These are phyloP conservation scores for Scotopteryx bipunctaria DNA, from an alignment of 2,888 invertebrate genomes.

Conservation along the genomic window DNA sequence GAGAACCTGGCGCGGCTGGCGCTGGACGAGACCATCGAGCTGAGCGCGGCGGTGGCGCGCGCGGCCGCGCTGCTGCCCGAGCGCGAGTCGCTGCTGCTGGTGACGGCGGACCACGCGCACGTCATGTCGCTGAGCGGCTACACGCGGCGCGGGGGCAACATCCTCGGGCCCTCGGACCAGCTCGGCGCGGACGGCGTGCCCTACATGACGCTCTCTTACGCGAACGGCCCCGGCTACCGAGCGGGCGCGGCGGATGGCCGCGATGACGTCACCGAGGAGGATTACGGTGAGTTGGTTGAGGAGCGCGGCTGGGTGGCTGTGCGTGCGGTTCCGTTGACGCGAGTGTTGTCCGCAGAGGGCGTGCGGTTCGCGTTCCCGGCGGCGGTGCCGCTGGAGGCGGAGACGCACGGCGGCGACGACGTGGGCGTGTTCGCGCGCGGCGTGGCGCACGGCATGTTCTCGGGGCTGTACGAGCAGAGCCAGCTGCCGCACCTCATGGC, in stretches of 20 bases:
- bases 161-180: slow-evolving; percentile 1
- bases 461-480: slow-evolving; percentile 90
- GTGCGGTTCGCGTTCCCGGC: slow-evolving; percentile 40
- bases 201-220: slow-evolving; percentile 83
- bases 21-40: slow-evolving; percentile 86
- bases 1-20: slow-evolving; percentile 80
- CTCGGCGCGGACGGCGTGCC: slow-evolving; percentile 71
- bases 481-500: slow-evolving; percentile 89
- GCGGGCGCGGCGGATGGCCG: slow-evolving; percentile 80
- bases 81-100: slow-evolving; percentile 87
- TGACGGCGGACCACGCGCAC: slow-evolving; percentile 90
- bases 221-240: slow-evolving; percentile 83
- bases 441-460: slow-evolving; percentile 89
- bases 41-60: slow-evolving; percentile 80
- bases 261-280: slow-evolving; percentile 69
- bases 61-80: slow-evolving; percentile 70
- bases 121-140: slow-evolving; percentile 81
- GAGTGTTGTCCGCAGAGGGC: no score
- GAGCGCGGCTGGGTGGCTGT: background rate
- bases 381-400: slow-evolving; percentile 81
- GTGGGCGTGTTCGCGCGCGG: slow-evolving; percentile 88
- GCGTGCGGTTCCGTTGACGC: background rate
- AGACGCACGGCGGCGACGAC: slow-evolving; percentile 92
- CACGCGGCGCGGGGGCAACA: slow-evolving; percentile 1
- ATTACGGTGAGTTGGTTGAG: slow-evolving; percentile 45